Percentiles rank a stretch among this genome's conserved stretches.
Conservation (phyloP, 2,113 vertebrate species). For the Eudyptes chrysolophus region DNA sequence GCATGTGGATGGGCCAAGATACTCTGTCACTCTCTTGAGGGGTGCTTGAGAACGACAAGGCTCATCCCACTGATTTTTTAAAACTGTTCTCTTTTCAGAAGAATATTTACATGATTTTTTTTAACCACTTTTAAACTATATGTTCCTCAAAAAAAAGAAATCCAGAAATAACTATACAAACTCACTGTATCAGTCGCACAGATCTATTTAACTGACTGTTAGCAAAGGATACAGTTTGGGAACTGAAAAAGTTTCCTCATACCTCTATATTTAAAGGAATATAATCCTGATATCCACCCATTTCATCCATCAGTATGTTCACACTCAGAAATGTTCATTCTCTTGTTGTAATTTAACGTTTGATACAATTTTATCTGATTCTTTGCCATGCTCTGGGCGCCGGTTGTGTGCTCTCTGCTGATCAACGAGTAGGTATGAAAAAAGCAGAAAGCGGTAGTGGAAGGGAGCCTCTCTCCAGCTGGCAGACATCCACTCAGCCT, state of each 20-base stretch:
- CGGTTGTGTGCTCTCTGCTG: neutral
- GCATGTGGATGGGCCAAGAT: neutral
- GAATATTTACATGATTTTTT: neutral
- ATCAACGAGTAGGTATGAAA: neutral
- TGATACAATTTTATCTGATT: neutral
- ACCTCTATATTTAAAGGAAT: neutral
- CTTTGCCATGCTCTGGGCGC: neutral
- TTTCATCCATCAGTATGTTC: neutral
- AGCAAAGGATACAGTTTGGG: neutral
- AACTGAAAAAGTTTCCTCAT: neutral
- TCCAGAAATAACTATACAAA: neutral
- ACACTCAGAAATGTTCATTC: neutral
- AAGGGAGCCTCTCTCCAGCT: constrained; percentile 16
- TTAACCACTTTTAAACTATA: neutral
- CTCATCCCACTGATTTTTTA: constrained; percentile 2
- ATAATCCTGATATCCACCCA: neutral
- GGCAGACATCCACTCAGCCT: neutral
- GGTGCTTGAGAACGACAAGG: neutral
- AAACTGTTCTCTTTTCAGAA: neutral
- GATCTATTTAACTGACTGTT: neutral
- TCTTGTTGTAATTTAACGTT: neutral
- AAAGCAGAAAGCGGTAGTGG: neutral
- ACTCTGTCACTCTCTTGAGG: neutral
- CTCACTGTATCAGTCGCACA: neutral
- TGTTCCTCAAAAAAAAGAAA: neutral